These are phyloP conservation scores for Mimas tiliae DNA, from an alignment of 2,888 invertebrate genomes.

Conservation along the genomic window DNA sequence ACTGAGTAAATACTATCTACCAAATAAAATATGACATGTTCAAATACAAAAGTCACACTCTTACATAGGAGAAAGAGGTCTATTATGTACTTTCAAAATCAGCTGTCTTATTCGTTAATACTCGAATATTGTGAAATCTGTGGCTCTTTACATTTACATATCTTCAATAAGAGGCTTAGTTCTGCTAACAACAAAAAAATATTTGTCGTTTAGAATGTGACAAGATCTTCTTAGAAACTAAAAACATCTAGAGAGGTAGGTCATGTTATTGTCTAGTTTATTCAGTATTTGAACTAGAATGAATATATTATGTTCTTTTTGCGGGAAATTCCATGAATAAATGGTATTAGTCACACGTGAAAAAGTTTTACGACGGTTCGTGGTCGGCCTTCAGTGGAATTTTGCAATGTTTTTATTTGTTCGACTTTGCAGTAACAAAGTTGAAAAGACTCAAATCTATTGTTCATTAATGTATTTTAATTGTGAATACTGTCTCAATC, in stretches of 20 bases:
- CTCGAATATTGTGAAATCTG: no score
- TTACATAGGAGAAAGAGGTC: no score
- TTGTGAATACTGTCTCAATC: no score
- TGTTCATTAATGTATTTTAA: background rate
- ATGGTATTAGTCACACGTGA: constrained; percentile 6
- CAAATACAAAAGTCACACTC: no score
- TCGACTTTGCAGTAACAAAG: background rate
- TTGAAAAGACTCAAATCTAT: background rate
- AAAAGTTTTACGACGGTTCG: constrained; percentile 11
- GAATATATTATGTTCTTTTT: constrained; percentile 7
- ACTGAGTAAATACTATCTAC: no score
- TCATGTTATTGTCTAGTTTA: background rate
- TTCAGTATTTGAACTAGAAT: background rate
- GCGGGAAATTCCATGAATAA: constrained; percentile 15
- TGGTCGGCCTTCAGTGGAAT: constrained; percentile 7
- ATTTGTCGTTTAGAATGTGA: background rate
- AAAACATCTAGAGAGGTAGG: background rate
- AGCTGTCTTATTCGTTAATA: no score
- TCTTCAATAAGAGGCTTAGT: background rate
- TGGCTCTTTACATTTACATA: no score
- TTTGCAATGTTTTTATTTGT: constrained; percentile 4
- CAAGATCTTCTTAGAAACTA: background rate
- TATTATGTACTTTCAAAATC: no score
- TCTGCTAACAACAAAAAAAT: no score
- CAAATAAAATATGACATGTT: no score